phyloP scores from a whole-genome alignment of 2,113 vertebrate species.

The Felis catus region DNA sequence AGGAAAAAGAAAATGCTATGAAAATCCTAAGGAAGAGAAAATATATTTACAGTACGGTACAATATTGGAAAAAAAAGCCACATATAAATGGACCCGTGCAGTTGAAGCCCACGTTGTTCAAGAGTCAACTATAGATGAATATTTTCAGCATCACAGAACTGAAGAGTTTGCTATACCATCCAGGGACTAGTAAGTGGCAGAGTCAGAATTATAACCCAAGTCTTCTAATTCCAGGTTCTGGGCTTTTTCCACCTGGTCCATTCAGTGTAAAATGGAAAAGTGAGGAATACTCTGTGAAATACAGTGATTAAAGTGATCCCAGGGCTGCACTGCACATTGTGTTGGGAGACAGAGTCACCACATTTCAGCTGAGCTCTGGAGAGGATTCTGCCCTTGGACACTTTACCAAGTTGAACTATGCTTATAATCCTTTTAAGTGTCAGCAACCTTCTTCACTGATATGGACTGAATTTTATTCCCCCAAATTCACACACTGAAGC shows the following conservation, averaged over 20 bases:
- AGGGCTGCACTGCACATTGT: background rate
- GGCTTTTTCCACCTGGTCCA: background rate
- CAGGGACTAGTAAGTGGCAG: background rate
- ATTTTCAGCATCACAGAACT: constrained; percentile 25
- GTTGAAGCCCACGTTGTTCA: background rate
- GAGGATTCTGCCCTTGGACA: background rate
- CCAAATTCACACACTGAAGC: background rate
- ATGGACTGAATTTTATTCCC: background rate
- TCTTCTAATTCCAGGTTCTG: background rate
- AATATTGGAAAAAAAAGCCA: background rate
- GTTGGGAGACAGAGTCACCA: background rate
- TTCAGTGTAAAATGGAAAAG: background rate
- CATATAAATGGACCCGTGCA: background rate
- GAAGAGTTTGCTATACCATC: background rate
- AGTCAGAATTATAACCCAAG: background rate
- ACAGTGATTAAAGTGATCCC: background rate
- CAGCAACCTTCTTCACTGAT: background rate
- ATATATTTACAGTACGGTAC: background rate
- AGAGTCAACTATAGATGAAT: background rate
- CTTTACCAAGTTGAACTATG: background rate
- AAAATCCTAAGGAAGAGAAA: background rate
- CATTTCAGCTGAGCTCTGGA: background rate
- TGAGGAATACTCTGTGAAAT: background rate
- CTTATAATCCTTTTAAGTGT: background rate
- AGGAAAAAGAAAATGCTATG: background rate